phyloP scores from a whole-genome alignment of 2,888 invertebrate genomes.

The Caenorhabditis sp. region DNA sequence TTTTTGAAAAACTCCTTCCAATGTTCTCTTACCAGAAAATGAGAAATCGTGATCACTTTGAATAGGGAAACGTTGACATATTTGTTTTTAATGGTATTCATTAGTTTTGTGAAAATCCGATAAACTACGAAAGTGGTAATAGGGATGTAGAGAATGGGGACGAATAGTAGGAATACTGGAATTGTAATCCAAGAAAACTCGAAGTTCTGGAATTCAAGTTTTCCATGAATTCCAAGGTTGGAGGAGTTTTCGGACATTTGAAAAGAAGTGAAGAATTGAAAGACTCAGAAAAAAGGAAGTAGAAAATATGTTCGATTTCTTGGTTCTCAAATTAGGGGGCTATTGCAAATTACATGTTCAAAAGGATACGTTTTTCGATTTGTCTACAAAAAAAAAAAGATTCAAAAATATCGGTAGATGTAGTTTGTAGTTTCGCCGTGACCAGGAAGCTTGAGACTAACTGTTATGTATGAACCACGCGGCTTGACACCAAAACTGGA shows the following conservation, averaged over 20 bases:
- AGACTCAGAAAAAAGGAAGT: no score
- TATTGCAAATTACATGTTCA: no score
- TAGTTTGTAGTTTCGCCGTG: no score
- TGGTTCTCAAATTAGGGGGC: no score
- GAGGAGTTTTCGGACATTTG: not conserved
- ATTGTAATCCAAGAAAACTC: conserved; percentile 17
- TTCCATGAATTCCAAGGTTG: not conserved
- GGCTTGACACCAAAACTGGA: not conserved
- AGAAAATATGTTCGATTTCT: no score
- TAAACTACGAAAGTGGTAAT: not conserved
- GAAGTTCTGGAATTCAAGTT: conserved; percentile 14
- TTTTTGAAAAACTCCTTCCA: not conserved
- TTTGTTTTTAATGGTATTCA: not conserved
- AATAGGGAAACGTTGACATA: conserved; percentile 14
- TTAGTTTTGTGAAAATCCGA: conserved; percentile 19
- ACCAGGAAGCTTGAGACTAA: not conserved
- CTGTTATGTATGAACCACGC: not conserved
- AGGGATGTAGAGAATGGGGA: conserved; percentile 48
- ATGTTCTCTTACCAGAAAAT: not conserved
- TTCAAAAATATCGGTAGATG: no score
- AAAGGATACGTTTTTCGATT: no score
- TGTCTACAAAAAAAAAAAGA: no score
- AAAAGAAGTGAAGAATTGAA: no score
- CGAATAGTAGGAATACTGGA: conserved; percentile 16
- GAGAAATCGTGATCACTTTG: not conserved